Percentiles rank a stretch among this genome's conserved stretches.
phyloP scores from a whole-genome alignment of 1,140 invertebrate species.

The Batillaria attramentaria region DNA sequence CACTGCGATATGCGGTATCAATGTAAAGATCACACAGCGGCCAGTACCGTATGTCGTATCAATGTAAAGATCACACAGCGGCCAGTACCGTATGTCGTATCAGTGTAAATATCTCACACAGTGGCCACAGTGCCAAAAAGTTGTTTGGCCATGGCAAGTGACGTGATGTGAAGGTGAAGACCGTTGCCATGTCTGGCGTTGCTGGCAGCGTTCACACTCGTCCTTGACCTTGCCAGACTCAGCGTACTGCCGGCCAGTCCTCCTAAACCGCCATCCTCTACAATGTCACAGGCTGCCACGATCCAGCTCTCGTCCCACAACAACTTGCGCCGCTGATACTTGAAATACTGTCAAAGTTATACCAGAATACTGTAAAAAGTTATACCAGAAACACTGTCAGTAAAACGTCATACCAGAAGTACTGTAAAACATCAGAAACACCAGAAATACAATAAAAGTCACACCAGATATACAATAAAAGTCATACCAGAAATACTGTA shows the following conservation, averaged over 20 bases:
- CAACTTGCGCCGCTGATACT: constrained; percentile 53
- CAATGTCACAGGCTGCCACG: constrained; percentile 45
- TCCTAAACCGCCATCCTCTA: no score
- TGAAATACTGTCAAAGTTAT: constrained; percentile 51
- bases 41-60: no score
- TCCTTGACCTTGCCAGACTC: no score
- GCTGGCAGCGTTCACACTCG: no score
- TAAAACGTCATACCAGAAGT: no score
- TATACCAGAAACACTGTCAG: constrained; percentile 30
- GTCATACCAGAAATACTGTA: constrained; percentile 32
- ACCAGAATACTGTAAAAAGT: constrained; percentile 8
- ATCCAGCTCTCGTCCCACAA: constrained; percentile 65
- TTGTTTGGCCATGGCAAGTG: neutral
- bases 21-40: no score
- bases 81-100: no score
- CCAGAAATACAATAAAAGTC: neutral
- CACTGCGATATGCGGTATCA: no score
- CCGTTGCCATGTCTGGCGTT: no score
- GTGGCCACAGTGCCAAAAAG: neutral
- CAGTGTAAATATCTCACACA: constrained; percentile 11
- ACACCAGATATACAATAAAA: neutral
- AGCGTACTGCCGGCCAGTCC: no score
- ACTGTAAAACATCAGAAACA: neutral
- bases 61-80: no score
- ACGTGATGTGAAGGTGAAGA: no score